Evolutionary conservation across 2,113 vertebrate genomes (phyloP).

Genomic region (Bujurquina vittata): DNA sequence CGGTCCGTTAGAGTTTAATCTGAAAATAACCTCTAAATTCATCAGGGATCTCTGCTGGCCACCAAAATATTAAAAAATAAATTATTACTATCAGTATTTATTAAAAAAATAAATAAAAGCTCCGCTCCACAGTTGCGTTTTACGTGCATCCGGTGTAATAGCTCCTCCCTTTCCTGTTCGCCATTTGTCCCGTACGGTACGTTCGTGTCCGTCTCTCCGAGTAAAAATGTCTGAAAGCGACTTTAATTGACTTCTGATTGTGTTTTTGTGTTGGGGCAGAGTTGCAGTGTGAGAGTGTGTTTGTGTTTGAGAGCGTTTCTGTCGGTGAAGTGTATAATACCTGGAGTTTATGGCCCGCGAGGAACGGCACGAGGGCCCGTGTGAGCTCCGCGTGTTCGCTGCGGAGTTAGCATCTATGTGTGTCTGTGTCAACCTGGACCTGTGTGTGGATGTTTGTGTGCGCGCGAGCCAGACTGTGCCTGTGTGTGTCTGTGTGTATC

Average conservation of each 20-base stretch:
- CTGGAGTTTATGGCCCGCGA: neutral
- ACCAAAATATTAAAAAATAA: neutral
- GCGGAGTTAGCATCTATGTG: neutral
- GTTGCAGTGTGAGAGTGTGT: neutral
- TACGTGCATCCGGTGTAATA: constrained; percentile 15
- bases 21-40: neutral
- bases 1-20: neutral
- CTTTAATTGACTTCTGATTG: neutral
- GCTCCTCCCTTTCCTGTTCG: constrained; percentile 69
- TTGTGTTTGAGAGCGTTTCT: fast-evolving
- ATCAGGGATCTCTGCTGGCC: neutral
- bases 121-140: fast-evolving
- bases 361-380: neutral
- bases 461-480: too few species aligned
- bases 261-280: neutral
- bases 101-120: neutral
- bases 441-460: neutral
- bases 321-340: fast-evolving
- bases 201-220: constrained; percentile 29
- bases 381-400: neutral
- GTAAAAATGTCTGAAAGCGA: neutral
- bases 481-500: too few species aligned
- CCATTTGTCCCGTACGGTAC: constrained; percentile 64
- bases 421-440: too few species aligned
- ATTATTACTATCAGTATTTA: too few species aligned